Evolutionary conservation across 1,140 invertebrate genomes (phyloP).

Genomic region (Batillaria attramentaria): DNA sequence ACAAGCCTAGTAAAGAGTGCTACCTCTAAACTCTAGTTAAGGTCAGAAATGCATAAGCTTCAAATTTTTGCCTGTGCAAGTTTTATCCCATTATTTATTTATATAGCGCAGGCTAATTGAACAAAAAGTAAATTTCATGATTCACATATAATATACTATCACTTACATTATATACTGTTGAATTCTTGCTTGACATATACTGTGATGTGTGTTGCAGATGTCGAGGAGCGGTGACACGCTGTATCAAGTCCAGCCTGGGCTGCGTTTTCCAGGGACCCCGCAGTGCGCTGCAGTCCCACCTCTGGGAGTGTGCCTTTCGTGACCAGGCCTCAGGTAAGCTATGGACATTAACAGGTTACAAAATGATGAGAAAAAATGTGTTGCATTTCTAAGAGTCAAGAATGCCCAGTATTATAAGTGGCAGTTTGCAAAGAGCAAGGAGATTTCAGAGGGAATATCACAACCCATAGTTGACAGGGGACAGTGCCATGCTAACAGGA

Average conservation of each 20-base stretch:
- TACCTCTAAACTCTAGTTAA: neutral
- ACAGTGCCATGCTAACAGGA: no score
- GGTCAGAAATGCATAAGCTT: neutral
- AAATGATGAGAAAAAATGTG: no score
- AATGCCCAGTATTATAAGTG: no score
- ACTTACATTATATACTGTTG: neutral
- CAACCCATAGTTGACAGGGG: no score
- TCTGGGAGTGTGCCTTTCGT: conserved; percentile 67
- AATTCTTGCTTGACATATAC: no score
- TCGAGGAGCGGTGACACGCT: conserved; percentile 67
- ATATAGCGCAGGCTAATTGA: neutral
- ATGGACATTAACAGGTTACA: no score
- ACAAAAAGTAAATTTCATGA: neutral
- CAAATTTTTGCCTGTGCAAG: conserved; percentile 6
- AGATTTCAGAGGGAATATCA: no score
- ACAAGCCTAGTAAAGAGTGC: neutral
- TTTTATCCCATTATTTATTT: neutral
- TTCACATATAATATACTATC: neutral
- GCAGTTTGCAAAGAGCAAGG: no score
- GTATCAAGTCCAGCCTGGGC: conserved; percentile 68
- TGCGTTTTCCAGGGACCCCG: conserved; percentile 73
- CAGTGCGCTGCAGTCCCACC: conserved; percentile 70
- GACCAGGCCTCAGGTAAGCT: conserved; percentile 65
- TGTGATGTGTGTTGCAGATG: conserved; percentile 58
- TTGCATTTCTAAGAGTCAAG: no score